These are phyloP conservation scores for Vireo griseus DNA, from an alignment of 2,797 vertebrate genomes.

Conservation along the genomic window DNA sequence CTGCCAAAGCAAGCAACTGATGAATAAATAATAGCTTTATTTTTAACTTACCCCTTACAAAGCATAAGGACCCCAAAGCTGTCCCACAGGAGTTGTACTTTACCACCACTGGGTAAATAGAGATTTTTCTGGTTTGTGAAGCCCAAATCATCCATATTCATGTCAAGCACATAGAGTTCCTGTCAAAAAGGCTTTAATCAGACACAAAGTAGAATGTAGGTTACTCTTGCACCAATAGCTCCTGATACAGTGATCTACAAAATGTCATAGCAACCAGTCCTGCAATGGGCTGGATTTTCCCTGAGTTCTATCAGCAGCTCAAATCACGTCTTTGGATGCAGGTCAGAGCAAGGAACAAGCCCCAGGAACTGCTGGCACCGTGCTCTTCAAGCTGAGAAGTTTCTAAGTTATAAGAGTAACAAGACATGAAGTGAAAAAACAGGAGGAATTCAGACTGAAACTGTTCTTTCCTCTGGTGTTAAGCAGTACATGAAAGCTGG, in stretches of 20 bases:
- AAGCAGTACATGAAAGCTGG: not conserved
- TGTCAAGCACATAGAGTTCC: not conserved
- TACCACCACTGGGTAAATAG: not conserved
- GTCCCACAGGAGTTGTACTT: not conserved
- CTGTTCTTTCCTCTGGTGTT: not conserved
- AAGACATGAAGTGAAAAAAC: not conserved
- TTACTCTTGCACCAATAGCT: not conserved
- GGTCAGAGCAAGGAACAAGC: not conserved
- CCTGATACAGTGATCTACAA: not conserved
- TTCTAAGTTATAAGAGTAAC: not conserved
- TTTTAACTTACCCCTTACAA: constrained; percentile 5
- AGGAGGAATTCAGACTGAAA: not conserved
- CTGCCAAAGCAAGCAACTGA: not conserved
- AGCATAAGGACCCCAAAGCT: not conserved
- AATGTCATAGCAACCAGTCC: constrained; percentile 16
- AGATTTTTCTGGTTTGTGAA: not conserved
- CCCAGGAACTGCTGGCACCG: not conserved
- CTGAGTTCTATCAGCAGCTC: not conserved
- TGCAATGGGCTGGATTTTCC: not conserved
- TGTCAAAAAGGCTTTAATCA: constrained; percentile 33
- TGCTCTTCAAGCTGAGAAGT: not conserved
- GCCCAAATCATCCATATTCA: constrained; percentile 31
- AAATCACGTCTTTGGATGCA: not conserved
- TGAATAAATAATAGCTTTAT: not conserved
- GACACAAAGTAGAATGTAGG: not conserved